Evolutionary conservation across 2,797 vertebrate genomes (phyloP), one percentile per base, ranked within the genome.

Genomic region (Sebastes hubbsi): DNA sequence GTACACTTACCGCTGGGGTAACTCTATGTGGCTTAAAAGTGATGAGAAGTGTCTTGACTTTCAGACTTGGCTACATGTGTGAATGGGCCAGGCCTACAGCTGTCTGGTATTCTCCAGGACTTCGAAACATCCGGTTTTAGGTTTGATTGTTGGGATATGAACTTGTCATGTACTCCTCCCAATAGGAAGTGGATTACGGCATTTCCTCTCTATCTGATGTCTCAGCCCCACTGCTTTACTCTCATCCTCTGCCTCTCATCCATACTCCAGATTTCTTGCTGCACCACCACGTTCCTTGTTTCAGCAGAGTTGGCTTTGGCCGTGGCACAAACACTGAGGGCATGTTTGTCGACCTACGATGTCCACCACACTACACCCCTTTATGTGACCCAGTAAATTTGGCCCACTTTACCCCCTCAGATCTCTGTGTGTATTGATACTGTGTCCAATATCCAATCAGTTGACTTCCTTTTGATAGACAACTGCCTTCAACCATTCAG

Each of bases 401-500:
- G 69, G 16, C 27, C 6, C 13, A 30, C 38, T 20, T 32, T 11
- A 34, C 30, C 29, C 8, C 13, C 38, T 36, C 12, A 55, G 56
- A 71, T 55, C 36, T 16, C 12, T 55, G 30, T 27, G 25, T 25
- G 61, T 54, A 16, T 58, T 54, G 14, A 59, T n/a, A 29, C 36
- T 32, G 20, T 52, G 46, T 52, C 46, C 46, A 8, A 61, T 46
- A 30, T 34, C 34, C 22, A 66, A 56, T 61, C 29, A 54, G 24
- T 2, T 63, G 9, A 54, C 58, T 75, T 46, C 24, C 3, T 49
- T 30, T 49, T 54, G 2, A 29, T 32, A 49, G 29, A 30, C 7
- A 4, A 34, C 60, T 27, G 10, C 32, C 11, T 36, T 1, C 32
- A 13, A 24, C 46, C 46, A 4, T 0, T 52, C 46, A 0, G 0